Evolutionary conservation across 2,888 invertebrate species (phyloP).

Genomic region (Dorcus hopei): DNA sequence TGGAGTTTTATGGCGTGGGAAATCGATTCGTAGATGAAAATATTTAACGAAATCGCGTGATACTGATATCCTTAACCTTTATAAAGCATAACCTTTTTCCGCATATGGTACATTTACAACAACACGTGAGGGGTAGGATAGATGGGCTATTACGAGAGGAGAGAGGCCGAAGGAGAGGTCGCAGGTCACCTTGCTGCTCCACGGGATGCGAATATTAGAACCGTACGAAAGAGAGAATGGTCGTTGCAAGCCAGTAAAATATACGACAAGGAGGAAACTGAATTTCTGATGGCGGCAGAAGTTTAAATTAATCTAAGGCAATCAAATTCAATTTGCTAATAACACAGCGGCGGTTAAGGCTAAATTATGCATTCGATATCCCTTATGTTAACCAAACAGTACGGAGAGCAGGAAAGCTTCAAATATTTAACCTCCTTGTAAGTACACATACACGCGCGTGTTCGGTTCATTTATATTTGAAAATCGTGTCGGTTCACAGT

Average conservation of each 20-base stretch:
- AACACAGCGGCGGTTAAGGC: too few species aligned
- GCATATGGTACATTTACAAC: slow-evolving; percentile 24
- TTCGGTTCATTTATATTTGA: slow-evolving; percentile 26
- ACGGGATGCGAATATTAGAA: slow-evolving; percentile 22
- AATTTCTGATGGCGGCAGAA: too few species aligned
- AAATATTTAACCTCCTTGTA: slow-evolving; percentile 18
- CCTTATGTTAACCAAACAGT: too few species aligned
- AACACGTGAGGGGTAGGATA: slow-evolving; percentile 29
- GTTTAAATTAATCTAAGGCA: too few species aligned
- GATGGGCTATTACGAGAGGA: slow-evolving; percentile 25
- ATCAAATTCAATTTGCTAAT: too few species aligned
- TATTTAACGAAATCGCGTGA: slow-evolving; percentile 12
- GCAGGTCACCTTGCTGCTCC: slow-evolving; percentile 25
- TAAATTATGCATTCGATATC: too few species aligned
- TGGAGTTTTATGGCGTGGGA: slow-evolving; percentile 15
- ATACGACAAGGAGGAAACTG: background rate
- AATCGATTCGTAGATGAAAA: slow-evolving; percentile 10
- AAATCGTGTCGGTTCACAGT: slow-evolving; percentile 32
- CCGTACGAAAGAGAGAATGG: slow-evolving; percentile 15
- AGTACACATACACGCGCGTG: slow-evolving; percentile 6
- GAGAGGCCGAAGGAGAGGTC: slow-evolving; percentile 23
- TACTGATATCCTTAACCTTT: slow-evolving; percentile 18
- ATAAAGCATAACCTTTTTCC: slow-evolving; percentile 20
- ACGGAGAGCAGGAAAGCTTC: background rate
- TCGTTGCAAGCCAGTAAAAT: slow-evolving; percentile 1